phyloP scores from a whole-genome alignment of 2,113 vertebrate species.

The Psilopsiagon aymara region DNA sequence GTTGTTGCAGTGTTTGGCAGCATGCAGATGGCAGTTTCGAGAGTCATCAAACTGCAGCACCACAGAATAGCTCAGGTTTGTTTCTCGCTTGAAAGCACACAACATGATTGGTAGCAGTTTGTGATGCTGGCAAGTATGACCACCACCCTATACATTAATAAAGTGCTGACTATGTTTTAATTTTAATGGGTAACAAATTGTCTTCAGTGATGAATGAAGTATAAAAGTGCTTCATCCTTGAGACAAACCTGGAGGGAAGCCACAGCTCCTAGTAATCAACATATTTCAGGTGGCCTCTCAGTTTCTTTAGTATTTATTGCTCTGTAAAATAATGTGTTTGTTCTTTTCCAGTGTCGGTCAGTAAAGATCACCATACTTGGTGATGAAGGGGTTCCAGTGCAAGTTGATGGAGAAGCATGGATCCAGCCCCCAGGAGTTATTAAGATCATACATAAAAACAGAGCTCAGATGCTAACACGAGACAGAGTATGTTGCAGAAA shows the following conservation, averaged over 20 bases:
- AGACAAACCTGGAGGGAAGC: neutral
- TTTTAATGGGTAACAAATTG: neutral
- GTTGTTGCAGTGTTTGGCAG: conserved; percentile 98
- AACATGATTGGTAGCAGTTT: neutral
- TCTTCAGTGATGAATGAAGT: neutral
- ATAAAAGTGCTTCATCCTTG: neutral
- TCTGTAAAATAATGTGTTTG: conserved; percentile 11
- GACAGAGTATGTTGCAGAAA: conserved; percentile 85
- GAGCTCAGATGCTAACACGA: conserved; percentile 96
- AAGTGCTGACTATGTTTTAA: neutral
- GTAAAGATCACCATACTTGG: conserved; percentile 98
- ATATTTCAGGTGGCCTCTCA: neutral
- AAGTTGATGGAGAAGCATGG: conserved; percentile 98
- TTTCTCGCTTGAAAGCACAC: neutral
- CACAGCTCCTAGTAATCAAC: neutral
- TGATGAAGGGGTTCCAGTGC: conserved; percentile 94
- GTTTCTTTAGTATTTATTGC: neutral
- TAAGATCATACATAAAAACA: conserved; percentile 97
- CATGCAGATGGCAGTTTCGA: conserved; percentile 97
- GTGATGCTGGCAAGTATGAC: neutral
- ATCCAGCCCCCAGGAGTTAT: conserved; percentile 96
- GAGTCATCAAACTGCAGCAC: conserved; percentile 96
- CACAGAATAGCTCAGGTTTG: conserved; percentile 96
- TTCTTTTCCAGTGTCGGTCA: conserved; percentile 86
- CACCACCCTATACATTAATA: neutral